Evolutionary conservation across 2,888 invertebrate genomes (phyloP).

Genomic region (Rotaria sp.): DNA sequence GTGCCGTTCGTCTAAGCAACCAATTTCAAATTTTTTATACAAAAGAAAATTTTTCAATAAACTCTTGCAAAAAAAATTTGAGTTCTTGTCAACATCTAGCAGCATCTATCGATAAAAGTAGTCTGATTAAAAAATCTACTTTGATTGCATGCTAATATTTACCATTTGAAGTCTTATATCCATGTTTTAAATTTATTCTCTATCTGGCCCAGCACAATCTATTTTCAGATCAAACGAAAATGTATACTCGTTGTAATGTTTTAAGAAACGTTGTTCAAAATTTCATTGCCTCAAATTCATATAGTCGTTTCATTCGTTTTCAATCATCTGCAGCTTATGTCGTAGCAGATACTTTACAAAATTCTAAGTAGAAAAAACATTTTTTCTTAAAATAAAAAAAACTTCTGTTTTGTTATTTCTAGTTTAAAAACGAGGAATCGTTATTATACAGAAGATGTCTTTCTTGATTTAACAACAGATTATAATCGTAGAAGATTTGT

Average conservation of each 20-base stretch:
- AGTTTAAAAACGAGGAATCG: neutral
- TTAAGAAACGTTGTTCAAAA: neutral
- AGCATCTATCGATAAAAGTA: neutral
- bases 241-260: neutral
- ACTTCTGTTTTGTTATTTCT: neutral
- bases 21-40: too few relatives aligned
- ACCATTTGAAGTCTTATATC: neutral
- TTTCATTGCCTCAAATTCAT: neutral
- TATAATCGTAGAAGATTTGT: conserved; percentile 3
- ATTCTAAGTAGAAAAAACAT: neutral
- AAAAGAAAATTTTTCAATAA: too few relatives aligned
- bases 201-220: neutral
- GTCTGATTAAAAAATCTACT: neutral
- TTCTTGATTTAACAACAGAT: conserved; percentile 16
- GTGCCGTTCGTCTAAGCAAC: too few relatives aligned
- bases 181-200: neutral
- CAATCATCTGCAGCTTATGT: neutral
- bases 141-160: neutral
- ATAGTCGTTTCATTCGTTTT: neutral
- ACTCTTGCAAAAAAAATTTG: neutral
- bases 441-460: neutral
- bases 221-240: neutral
- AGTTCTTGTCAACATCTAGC: neutral
- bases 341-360: neutral
- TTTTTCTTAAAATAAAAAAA: neutral